Evolutionary conservation across 2,113 vertebrate genomes (phyloP), one percentile per base, ranked within the genome.

Genomic region (Syrrhaptes paradoxus): DNA sequence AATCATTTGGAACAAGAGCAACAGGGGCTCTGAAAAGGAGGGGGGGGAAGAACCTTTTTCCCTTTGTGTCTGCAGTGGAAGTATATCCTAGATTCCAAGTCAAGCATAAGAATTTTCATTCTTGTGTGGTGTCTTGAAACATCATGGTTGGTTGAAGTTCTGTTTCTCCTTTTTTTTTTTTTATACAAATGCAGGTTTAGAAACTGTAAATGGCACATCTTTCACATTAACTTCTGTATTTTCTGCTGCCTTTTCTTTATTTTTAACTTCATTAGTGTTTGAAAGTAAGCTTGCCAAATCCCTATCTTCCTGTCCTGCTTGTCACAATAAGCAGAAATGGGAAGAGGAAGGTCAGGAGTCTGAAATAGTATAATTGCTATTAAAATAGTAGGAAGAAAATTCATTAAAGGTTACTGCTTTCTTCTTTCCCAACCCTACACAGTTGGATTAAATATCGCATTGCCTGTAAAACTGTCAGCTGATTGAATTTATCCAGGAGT

Each of bases 371-470:
- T 76, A 91, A 95, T 81, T 95, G 55, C 54, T 95, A 81, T 94
- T 87, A 90, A 93, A 94, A 95, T 74, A 83, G 31, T 45, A 58
- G 24, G 46, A 83, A 81, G 43, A 89, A 70, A 88, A 85, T 48
- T 73, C 34, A 84, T 91, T 95, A 88, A 96, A 93, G 63, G 87
- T 91, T 89, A 82, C 54, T 95, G 28, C n/a, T 84, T 89, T 83
- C 71, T 91, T 90, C 41, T 95, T 84, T 61, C 32, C 51, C 59
- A 82, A 6, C 61, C 24, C 38, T 84, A 54, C 18, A 68, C 13
- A 78, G 43, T 82, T 68, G 26, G 41, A 75, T 89, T 94, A 94
- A 96, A 84, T 95, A 89, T 71, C 75, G 54, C 25, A 65, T 88
- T 89, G 54, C 82, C 32, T 89, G 43, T 3, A 45, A 68, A 10